Evolutionary conservation across 1,140 invertebrate species (phyloP).

Genomic region (Nylanderia fulva): DNA sequence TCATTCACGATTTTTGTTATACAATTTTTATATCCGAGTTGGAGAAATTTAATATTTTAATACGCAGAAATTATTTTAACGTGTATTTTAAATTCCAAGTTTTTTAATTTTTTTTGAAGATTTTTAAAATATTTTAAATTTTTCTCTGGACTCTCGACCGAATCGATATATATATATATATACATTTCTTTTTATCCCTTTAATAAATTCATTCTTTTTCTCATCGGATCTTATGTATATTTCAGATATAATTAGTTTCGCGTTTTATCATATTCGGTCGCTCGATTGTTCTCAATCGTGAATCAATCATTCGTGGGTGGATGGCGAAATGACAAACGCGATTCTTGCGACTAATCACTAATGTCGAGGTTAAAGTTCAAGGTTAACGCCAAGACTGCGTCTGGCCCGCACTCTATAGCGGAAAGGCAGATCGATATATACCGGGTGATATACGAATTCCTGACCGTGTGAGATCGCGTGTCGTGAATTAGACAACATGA

Average conservation of each 20-base stretch:
- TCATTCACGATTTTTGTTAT: no score
- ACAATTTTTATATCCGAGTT: background rate
- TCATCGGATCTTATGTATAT: background rate
- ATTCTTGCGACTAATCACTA: constrained; percentile 45
- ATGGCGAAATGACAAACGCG: constrained; percentile 3
- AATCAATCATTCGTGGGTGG: constrained; percentile 45
- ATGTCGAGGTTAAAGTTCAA: constrained; percentile 73
- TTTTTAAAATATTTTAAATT: no score
- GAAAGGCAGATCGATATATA: constrained; percentile 72
- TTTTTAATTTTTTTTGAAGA: background rate
- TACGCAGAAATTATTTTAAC: no score
- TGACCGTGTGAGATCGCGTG: background rate
- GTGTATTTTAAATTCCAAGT: background rate
- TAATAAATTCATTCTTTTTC: background rate
- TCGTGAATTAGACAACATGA: background rate
- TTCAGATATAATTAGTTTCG: background rate
- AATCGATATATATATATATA: no score
- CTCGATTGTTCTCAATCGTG: constrained; percentile 10
- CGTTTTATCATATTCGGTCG: background rate
- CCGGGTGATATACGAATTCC: constrained; percentile 38
- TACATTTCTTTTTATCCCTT: no score
- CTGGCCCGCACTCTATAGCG: constrained; percentile 58
- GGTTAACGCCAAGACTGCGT: constrained; percentile 70
- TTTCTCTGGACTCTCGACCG: no score
- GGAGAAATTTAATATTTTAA: no score